Evolutionary conservation across 2,113 vertebrate genomes (phyloP).

Genomic region (Leptobrachium leishanense): DNA sequence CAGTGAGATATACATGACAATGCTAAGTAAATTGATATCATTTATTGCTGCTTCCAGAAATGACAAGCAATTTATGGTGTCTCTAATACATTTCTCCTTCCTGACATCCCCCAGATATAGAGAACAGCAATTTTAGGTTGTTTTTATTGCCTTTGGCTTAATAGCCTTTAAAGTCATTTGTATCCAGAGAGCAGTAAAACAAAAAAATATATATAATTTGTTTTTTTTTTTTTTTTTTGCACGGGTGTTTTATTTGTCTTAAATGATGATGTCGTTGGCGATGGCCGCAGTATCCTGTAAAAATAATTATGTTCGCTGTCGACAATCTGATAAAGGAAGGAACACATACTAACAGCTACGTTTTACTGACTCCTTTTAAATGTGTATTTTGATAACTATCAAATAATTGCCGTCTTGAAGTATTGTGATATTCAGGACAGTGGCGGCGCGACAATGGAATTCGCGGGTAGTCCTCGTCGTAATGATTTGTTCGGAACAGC

Average conservation of each 20-base stretch:
- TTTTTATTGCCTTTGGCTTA: slow-evolving; percentile 53
- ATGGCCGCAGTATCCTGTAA: not conserved
- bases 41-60: slow-evolving; percentile 36
- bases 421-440: not conserved
- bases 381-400: slow-evolving; percentile 25
- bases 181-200: slow-evolving; percentile 17
- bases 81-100: slow-evolving; percentile 21
- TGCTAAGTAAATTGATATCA: not conserved
- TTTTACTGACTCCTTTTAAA: slow-evolving; percentile 20
- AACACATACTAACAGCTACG: not conserved
- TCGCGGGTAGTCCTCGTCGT: slow-evolving; percentile 38
- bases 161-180: not conserved
- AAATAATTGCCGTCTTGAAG: slow-evolving; percentile 19
- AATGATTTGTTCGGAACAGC: too few relatives aligned
- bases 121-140: slow-evolving; percentile 43
- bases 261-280: not conserved
- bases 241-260: not conserved
- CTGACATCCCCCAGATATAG: slow-evolving; percentile 38
- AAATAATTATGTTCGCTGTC: not conserved
- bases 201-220: slow-evolving; percentile 2
- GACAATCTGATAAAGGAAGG: not conserved
- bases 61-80: slow-evolving; percentile 47
- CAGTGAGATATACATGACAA: slow-evolving; percentile 4
- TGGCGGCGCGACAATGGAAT: not conserved
- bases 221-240: not conserved